phyloP scores from a whole-genome alignment of 2,888 invertebrate genomes.

The Tanypteryx hageni region DNA sequence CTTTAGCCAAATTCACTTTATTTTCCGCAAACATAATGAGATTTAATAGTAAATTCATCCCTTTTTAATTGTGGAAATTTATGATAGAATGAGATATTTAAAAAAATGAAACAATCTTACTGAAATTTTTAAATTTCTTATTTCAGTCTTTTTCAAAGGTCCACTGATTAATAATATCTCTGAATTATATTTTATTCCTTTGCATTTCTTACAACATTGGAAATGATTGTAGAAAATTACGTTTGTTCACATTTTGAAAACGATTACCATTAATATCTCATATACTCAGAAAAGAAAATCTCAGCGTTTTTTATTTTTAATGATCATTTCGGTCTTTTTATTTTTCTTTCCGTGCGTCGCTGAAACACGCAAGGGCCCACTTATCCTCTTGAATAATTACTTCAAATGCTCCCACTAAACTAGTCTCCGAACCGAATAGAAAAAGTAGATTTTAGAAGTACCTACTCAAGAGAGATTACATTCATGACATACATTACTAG shows the following conservation, averaged over 20 bases:
- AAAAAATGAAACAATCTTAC: not conserved
- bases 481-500: not conserved
- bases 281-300: conserved; percentile 34
- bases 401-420: conserved; percentile 51
- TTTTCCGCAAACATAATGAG: not conserved
- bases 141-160: not conserved
- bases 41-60: not conserved
- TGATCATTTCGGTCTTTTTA: conserved; percentile 48
- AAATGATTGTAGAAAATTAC: conserved; percentile 7
- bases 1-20: too few relatives aligned
- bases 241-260: conserved; percentile 5
- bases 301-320: conserved; percentile 45
- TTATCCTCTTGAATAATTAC: conserved; percentile 62
- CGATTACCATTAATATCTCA: conserved; percentile 58
- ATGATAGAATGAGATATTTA: not conserved
- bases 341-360: conserved; percentile 48
- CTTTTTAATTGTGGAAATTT: not conserved
- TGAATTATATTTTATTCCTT: not conserved
- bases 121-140: not conserved
- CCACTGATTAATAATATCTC: not conserved
- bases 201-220: not conserved
- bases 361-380: conserved; percentile 57
- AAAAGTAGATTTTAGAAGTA: conserved; percentile 33
- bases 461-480: conserved; percentile 8
- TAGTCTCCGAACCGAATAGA: conserved; percentile 1